Evolutionary conservation across 2,888 invertebrate genomes (phyloP), one percentile per base, ranked within the genome.

Genomic region (Charanyca ferruginea): DNA sequence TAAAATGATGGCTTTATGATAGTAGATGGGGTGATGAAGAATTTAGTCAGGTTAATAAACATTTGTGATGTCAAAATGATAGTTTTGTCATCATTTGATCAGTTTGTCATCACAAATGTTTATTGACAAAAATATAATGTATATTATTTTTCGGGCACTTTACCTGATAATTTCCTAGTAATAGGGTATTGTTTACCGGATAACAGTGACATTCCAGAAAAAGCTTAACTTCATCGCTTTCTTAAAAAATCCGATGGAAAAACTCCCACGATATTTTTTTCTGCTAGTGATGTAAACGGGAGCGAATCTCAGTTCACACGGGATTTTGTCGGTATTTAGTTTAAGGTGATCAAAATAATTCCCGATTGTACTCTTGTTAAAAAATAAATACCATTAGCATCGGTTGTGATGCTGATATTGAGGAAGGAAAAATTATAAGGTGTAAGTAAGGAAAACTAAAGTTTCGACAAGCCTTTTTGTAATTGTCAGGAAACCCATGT

Each of bases 271-370:
- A 18, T 64, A 16, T 51, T 66, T 51, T n/a, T 22, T 20, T 20
- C 4, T n/a, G n/a, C 8, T 11, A 9, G 0, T 18, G 23, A n/a
- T 38, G 22, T 42, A 51, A 74, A 20, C 69, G n/a, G 57, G 41
- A 70, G 28, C 38, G 8, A 44, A 60, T 48, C 47, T 9, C 44
- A 42, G 42, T 66, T 74, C 66, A 20, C 71, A 76, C 73, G 66
- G 65, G 41, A 60, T 70, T 44, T 42, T 22, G 20, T 55, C 44
- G 18, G n/a, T 32, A 18, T 18, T 57, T 42, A 38, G 7, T 44
- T 18, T 8, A 66, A 66, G 20, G 0, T 18, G n/a, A 48, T 48
- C 47, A 67, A 45, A 28, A 42, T 1, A 9, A 45, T 51, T 54
- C 13, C 22, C 1, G 16, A n/a, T 38, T 2, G 32, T 45, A 35